Evolutionary conservation across 2,888 invertebrate species (phyloP).

Genomic region (Linnaemya vulpina): DNA sequence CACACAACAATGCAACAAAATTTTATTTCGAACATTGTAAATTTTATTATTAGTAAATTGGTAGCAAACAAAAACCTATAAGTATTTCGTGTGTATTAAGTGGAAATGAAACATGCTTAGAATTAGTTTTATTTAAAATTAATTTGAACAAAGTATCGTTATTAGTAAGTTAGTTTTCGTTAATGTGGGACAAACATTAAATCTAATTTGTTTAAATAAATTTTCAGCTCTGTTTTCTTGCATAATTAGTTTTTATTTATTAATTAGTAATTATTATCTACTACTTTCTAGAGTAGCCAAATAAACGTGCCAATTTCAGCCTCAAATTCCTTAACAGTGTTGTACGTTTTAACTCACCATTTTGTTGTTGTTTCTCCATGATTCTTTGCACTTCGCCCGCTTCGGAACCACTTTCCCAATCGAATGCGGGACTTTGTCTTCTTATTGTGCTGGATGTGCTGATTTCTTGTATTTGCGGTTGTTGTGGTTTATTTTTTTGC

Average conservation of each 20-base stretch:
- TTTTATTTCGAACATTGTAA: constrained; percentile 58
- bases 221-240: constrained; percentile 8
- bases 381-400: constrained; percentile 89
- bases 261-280: constrained; percentile 40
- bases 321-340: constrained; percentile 72
- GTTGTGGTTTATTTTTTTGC: constrained; percentile 57
- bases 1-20: constrained; percentile 60
- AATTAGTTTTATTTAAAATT: constrained; percentile 18
- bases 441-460: constrained; percentile 34
- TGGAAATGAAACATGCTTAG: constrained; percentile 60
- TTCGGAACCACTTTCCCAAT: constrained; percentile 89
- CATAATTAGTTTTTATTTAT: constrained; percentile 14
- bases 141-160: constrained; percentile 30
- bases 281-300: constrained; percentile 69
- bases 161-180: constrained; percentile 51
- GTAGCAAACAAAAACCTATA: constrained; percentile 35
- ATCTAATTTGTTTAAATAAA: constrained; percentile 27
- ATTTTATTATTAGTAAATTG: constrained; percentile 32
- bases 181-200: constrained; percentile 1
- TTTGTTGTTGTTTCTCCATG: constrained; percentile 76
- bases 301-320: constrained; percentile 70
- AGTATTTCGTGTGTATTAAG: constrained; percentile 28
- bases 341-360: constrained; percentile 73
- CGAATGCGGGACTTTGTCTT: constrained; percentile 80
- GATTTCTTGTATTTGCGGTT: constrained; percentile 67